A percentile compares a stretch with the other conserved stretches of the same genome.
phyloP scores from a whole-genome alignment of 1,140 invertebrate species.

The Bombus consobrinus region DNA sequence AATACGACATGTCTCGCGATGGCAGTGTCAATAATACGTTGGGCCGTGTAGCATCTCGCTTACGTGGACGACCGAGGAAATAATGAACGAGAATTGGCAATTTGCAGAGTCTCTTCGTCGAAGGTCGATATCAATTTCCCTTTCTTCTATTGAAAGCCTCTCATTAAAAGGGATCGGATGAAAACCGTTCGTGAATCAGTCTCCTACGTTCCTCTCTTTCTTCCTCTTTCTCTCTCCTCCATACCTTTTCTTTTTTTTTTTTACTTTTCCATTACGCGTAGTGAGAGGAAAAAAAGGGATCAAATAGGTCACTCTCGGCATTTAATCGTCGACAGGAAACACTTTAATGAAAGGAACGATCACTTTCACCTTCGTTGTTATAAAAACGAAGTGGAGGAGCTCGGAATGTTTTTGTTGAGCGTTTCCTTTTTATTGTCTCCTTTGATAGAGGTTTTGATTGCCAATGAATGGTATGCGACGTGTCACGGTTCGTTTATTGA shows the following conservation, averaged over 20 bases:
- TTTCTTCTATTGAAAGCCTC: slow-evolving; percentile 13
- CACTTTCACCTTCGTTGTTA: neutral
- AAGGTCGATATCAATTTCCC: slow-evolving; percentile 45
- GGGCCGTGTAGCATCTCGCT: neutral
- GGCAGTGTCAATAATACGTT: neutral
- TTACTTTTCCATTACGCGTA: neutral
- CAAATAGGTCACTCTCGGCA: neutral
- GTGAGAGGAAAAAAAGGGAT: neutral
- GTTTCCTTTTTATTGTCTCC: neutral
- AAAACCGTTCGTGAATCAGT: neutral
- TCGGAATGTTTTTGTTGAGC: neutral
- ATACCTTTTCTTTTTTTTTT: neutral
- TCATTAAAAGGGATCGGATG: slow-evolving; percentile 22
- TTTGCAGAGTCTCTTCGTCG: neutral
- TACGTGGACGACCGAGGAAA: neutral
- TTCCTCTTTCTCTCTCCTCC: neutral
- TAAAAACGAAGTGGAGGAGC: neutral
- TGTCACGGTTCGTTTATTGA: neutral
- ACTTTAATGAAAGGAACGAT: neutral
- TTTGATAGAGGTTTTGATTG: neutral
- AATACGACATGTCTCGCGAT: neutral
- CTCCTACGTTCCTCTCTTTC: neutral
- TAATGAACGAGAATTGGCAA: slow-evolving; percentile 12
- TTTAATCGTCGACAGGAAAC: neutral
- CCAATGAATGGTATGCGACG: neutral